These are phyloP conservation scores for Conops quadrifasciatus DNA, from an alignment of 2,888 invertebrate genomes.

Conservation along the genomic window DNA sequence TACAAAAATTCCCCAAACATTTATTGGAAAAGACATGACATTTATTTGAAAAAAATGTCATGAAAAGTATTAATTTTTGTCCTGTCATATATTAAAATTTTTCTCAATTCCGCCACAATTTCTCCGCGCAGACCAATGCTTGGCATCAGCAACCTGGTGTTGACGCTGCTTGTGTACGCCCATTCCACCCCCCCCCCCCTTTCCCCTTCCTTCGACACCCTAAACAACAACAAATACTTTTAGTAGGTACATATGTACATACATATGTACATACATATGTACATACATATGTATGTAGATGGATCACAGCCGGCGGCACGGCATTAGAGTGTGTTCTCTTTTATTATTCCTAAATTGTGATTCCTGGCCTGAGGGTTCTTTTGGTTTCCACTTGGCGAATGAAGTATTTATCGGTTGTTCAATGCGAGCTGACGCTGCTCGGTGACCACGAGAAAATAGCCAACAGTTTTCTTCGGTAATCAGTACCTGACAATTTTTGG, in stretches of 20 bases:
- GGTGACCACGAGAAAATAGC: background rate
- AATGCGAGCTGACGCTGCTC: slow-evolving; percentile 9
- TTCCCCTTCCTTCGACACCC: too few relatives aligned
- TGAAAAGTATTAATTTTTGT: slow-evolving; percentile 36
- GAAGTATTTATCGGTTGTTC: slow-evolving; percentile 16
- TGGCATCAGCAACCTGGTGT: slow-evolving; percentile 29
- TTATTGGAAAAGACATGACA: slow-evolving; percentile 21
- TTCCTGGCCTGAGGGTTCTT: background rate
- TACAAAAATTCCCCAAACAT: slow-evolving; percentile 6
- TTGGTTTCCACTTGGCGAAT: too few relatives aligned
- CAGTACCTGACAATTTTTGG: slow-evolving; percentile 16
- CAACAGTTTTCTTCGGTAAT: background rate
- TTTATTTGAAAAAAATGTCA: slow-evolving; percentile 37
- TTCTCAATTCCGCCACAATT: slow-evolving; percentile 43
- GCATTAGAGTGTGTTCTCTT: slow-evolving; percentile 55
- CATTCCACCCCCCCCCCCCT: too few relatives aligned
- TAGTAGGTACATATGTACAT: too few relatives aligned
- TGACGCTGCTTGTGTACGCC: background rate
- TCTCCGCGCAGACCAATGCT: slow-evolving; percentile 46
- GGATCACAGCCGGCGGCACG: slow-evolving; percentile 54
- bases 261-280: too few relatives aligned
- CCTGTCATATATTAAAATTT: slow-evolving; percentile 33
- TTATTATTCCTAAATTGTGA: slow-evolving; percentile 46
- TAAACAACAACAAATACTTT: too few relatives aligned
- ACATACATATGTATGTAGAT: too few relatives aligned